Conservation (phyloP, 2,888 invertebrate species). For the Drosophila pseudotakahashii region DNA sequence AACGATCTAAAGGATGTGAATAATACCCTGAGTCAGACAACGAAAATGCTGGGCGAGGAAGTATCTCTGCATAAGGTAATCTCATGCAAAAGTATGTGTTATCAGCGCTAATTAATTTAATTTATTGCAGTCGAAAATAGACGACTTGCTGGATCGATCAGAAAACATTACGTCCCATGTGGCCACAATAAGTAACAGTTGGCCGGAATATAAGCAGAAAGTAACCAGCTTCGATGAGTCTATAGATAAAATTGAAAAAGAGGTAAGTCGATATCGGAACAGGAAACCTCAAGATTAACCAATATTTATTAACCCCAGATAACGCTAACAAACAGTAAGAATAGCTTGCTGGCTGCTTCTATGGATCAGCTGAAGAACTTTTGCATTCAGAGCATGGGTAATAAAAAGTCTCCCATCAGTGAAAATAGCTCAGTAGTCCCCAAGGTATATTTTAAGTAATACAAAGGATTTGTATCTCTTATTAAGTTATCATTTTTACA, state of each 20-base stretch:
- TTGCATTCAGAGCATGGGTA: constrained; percentile 39
- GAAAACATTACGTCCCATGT: constrained; percentile 83
- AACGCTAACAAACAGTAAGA: constrained; percentile 44
- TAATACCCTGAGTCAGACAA: constrained; percentile 81
- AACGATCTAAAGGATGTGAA: constrained; percentile 76
- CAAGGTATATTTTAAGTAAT: constrained; percentile 18
- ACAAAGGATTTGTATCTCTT: background rate
- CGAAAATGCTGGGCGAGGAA: constrained; percentile 76
- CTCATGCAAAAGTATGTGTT: background rate
- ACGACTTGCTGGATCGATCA: constrained; percentile 79
- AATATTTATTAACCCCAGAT: constrained; percentile 31
- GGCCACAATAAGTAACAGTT: constrained; percentile 81
- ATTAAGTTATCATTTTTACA: background rate
- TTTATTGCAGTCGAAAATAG: constrained; percentile 73
- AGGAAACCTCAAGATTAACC: background rate
- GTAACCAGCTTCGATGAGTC: constrained; percentile 70
- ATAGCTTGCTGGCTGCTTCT: constrained; percentile 40
- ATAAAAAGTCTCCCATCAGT: constrained; percentile 16
- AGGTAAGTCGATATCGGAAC: constrained; percentile 58
- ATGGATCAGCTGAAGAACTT: constrained; percentile 53
- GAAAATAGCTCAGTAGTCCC: constrained; percentile 23
- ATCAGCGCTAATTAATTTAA: background rate
- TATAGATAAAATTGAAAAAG: constrained; percentile 71
- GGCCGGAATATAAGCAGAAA: constrained; percentile 80
- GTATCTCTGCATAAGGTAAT: constrained; percentile 77